These are phyloP conservation scores for Procambarus virginalis DNA, from an alignment of 1,140 invertebrate genomes.

Conservation along the genomic window DNA sequence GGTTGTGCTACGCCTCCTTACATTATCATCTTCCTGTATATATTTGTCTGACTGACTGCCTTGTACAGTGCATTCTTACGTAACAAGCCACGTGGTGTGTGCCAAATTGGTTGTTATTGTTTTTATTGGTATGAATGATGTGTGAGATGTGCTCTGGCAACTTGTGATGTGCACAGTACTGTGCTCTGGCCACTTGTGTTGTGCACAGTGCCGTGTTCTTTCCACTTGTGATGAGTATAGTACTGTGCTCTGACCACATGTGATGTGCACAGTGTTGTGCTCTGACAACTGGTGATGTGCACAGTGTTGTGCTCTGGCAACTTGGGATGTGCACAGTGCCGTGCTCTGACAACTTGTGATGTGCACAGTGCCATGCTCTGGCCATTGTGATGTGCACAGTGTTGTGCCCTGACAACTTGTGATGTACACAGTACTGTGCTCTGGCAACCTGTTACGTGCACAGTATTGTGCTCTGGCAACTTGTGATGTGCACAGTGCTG, in stretches of 20 bases:
- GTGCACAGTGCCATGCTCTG: no score
- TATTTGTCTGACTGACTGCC: slow-evolving; percentile 23
- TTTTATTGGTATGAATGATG: slow-evolving; percentile 32
- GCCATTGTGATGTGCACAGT: no score
- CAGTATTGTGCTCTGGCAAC: no score
- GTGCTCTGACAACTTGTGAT: background rate
- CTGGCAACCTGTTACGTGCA: background rate
- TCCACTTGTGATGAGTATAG: no score
- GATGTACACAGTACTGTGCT: background rate
- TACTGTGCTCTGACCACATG: no score
- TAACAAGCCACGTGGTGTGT: slow-evolving; percentile 60
- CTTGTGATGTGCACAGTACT: background rate
- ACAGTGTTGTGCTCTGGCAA: background rate
- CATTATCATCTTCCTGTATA: slow-evolving; percentile 47
- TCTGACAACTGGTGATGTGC: slow-evolving; percentile 26
- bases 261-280: no score
- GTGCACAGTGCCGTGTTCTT: slow-evolving; percentile 50
- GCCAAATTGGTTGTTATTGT: slow-evolving; percentile 62
- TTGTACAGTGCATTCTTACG: slow-evolving; percentile 55
- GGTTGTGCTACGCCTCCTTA: slow-evolving; percentile 48
- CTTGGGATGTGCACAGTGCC: no score
- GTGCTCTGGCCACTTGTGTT: no score
- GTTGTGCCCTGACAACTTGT: slow-evolving; percentile 11
- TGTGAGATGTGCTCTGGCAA: background rate
- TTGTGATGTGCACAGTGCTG: no score